These are phyloP conservation scores for Mastacembelus armatus DNA, from an alignment of 2,797 vertebrate species.

Conservation along the genomic window DNA sequence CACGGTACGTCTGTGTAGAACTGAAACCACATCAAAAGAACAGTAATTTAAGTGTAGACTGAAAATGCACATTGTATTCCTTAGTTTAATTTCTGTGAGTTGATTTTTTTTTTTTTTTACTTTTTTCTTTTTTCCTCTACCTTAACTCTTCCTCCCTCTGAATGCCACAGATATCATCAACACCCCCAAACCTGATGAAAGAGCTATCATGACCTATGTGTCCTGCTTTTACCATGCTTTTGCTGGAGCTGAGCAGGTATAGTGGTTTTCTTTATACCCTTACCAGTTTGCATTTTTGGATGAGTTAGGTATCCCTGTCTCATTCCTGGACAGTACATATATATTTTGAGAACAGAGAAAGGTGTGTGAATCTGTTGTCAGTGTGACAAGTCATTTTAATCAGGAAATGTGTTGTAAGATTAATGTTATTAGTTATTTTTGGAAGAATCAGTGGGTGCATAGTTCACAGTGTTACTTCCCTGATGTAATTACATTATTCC, in stretches of 20 bases:
- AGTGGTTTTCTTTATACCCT: conserved; percentile 1
- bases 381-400: conserved; percentile 17
- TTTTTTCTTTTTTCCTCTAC: conserved; percentile 9
- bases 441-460: conserved; percentile 13
- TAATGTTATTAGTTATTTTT: conserved; percentile 7
- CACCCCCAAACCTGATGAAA: conserved; percentile 98
- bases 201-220: conserved; percentile 99
- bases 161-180: conserved; percentile 93
- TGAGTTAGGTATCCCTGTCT: neutral
- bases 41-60: too few species aligned
- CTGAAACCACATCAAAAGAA: too few species aligned
- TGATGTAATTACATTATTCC: conserved; percentile 24
- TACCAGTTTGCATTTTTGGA: conserved; percentile 18
- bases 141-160: conserved; percentile 61
- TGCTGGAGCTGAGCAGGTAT: conserved; percentile 99
- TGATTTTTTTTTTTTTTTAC: neutral
- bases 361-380: neutral
- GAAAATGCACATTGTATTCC: neutral
- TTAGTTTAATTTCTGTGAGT: neutral
- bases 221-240: conserved; percentile 99
- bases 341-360: conserved; percentile 14
- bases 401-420: conserved; percentile 1
- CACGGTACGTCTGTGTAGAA: too few species aligned
- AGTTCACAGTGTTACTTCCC: conserved; percentile 9
- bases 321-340: neutral